These are phyloP conservation scores for Rhaphigaster nebulosa DNA, from an alignment of 2,888 invertebrate genomes.

Conservation along the genomic window DNA sequence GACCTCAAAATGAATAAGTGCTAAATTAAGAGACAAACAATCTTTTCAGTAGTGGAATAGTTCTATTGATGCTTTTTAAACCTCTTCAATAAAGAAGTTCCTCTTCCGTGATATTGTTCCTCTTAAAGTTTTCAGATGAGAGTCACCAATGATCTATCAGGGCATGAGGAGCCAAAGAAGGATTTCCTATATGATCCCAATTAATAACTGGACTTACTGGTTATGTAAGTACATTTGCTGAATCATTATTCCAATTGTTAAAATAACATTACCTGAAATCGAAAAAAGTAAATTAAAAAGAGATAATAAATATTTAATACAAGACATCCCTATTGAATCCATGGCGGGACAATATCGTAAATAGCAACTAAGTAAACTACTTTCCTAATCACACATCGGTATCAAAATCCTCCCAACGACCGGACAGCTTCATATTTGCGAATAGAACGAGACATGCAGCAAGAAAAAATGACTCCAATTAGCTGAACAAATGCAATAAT, in stretches of 20 bases:
- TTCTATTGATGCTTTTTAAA: too few species aligned
- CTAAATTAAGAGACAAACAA: too few species aligned
- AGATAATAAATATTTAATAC: conserved; percentile 81
- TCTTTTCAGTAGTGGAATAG: too few species aligned
- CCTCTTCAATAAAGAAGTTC: too few species aligned
- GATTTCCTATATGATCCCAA: conserved; percentile 63
- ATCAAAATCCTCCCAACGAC: not conserved
- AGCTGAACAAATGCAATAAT: conserved; percentile 92
- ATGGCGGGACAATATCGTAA: conserved; percentile 56
- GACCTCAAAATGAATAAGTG: too few species aligned
- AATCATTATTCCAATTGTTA: conserved; percentile 85
- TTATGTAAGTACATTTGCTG: conserved; percentile 80
- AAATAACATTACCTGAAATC: conserved; percentile 89
- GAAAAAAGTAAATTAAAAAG: conserved; percentile 83
- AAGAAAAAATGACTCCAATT: too few species aligned
- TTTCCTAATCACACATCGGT: not conserved
- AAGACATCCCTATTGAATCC: conserved; percentile 66
- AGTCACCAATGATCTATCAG: conserved; percentile 63
- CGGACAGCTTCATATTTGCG: conserved; percentile 34
- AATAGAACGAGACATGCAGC: too few species aligned
- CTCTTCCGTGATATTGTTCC: conserved; percentile 93
- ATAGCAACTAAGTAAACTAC: not conserved
- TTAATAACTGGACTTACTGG: conserved; percentile 56
- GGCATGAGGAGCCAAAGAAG: conserved; percentile 62
- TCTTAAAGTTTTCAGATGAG: conserved; percentile 75